These are phyloP conservation scores for Lepidocolaptes lacrymiger DNA, from an alignment of 2,797 vertebrate genomes.

Conservation along the genomic window DNA sequence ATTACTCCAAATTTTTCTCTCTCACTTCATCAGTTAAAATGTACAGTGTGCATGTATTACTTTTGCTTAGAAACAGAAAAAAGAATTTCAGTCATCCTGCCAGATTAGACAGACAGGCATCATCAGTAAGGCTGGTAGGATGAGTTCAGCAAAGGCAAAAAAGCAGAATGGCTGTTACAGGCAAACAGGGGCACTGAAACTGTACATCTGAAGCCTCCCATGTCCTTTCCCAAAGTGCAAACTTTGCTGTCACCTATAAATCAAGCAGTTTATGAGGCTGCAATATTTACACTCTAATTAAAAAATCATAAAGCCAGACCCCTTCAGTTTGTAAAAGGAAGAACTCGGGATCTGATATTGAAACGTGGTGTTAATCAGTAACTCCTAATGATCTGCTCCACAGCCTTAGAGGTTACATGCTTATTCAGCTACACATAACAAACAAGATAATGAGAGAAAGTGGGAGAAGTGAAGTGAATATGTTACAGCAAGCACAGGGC, in stretches of 20 bases:
- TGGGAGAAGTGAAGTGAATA: background rate
- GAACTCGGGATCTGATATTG: slow-evolving; percentile 78
- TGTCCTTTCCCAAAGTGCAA: slow-evolving; percentile 75
- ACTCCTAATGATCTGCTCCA: slow-evolving; percentile 76
- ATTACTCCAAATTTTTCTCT: background rate
- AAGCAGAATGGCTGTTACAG: background rate
- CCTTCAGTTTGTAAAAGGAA: slow-evolving; percentile 78
- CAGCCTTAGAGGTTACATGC: slow-evolving; percentile 59
- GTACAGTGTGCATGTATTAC: background rate
- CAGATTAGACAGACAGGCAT: background rate
- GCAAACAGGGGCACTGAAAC: slow-evolving; percentile 11
- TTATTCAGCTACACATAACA: slow-evolving; percentile 63
- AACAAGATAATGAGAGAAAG: slow-evolving; percentile 63
- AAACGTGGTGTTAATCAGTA: slow-evolving; percentile 81
- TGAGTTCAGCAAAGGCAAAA: background rate
- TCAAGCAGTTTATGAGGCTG: slow-evolving; percentile 84
- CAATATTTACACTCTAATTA: slow-evolving; percentile 91
- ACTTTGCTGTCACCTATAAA: slow-evolving; percentile 84
- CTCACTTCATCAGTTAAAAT: background rate
- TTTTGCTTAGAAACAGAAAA: background rate
- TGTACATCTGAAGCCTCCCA: slow-evolving; percentile 9
- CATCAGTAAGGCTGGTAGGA: background rate
- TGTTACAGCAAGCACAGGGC: background rate
- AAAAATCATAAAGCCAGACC: slow-evolving; percentile 83
- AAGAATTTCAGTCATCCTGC: background rate